Evolutionary conservation across 1,140 invertebrate genomes (phyloP).

Genomic region (Pemphigus obesinymphae): DNA sequence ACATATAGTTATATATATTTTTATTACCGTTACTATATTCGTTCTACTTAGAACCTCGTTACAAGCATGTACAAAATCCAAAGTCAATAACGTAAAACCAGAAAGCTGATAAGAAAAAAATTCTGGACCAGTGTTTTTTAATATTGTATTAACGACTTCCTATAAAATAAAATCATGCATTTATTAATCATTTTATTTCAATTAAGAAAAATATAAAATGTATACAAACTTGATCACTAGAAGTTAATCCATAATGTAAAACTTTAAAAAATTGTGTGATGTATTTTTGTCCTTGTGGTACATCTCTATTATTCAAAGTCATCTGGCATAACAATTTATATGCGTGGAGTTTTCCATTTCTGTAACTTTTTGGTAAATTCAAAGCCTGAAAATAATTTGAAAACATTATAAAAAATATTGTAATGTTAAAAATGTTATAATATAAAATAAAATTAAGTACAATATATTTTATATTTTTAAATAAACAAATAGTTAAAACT

Average conservation of each 20-base stretch:
- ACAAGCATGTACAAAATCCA: constrained; percentile 87
- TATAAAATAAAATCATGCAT: constrained; percentile 47
- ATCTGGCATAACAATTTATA: constrained; percentile 72
- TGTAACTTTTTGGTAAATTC: constrained; percentile 61
- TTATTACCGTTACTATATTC: constrained; percentile 18
- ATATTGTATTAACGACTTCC: constrained; percentile 61
- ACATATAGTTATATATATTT: constrained; percentile 17
- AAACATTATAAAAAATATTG: neutral
- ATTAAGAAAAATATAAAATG: constrained; percentile 14
- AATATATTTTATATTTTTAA: neutral
- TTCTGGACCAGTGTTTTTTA: constrained; percentile 69
- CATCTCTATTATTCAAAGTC: constrained; percentile 55
- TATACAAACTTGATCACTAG: constrained; percentile 55
- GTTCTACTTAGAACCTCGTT: constrained; percentile 52
- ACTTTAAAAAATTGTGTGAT: constrained; percentile 82
- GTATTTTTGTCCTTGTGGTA: constrained; percentile 62
- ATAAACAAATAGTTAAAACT: neutral
- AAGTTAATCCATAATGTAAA: constrained; percentile 70
- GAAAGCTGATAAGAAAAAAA: constrained; percentile 83
- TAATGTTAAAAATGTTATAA: neutral
- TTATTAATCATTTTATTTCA: constrained; percentile 40
- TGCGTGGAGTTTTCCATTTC: constrained; percentile 73
- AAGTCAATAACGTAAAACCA: constrained; percentile 77
- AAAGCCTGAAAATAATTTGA: constrained; percentile 56
- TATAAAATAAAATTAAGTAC: neutral